Conservation (phyloP, 2,888 invertebrate species). For the Lomographa bimaculata region DNA sequence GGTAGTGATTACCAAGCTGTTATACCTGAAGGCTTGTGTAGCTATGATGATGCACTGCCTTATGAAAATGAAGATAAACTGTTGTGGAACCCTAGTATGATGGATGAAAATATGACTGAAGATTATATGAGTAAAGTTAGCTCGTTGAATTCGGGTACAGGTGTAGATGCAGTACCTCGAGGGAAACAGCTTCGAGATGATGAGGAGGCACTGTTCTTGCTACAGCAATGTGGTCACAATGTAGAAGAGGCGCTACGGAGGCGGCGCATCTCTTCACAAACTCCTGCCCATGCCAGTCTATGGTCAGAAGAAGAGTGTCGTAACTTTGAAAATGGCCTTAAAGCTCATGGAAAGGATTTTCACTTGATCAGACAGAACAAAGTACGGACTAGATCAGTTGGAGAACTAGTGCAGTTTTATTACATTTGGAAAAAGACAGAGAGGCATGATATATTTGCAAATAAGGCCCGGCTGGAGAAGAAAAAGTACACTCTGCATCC, state of each 20-base stretch:
- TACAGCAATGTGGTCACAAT: slow-evolving; percentile 97
- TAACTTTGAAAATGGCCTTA: slow-evolving; percentile 97
- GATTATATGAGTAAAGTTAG: slow-evolving; percentile 89
- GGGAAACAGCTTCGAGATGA: slow-evolving; percentile 93
- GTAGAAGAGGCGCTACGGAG: slow-evolving; percentile 95
- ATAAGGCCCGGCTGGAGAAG: slow-evolving; percentile 94
- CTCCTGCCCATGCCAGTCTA: slow-evolving; percentile 89
- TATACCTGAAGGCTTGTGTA: slow-evolving; percentile 95
- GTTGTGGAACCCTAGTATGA: slow-evolving; percentile 94
- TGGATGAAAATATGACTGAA: slow-evolving; percentile 89
- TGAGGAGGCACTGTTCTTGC: slow-evolving; percentile 94
- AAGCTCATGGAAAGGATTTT: slow-evolving; percentile 98
- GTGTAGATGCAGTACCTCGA: slow-evolving; percentile 84
- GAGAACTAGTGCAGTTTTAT: slow-evolving; percentile 98
- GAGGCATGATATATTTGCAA: slow-evolving; percentile 95
- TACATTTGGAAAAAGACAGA: slow-evolving; percentile 99
- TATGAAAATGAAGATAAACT: slow-evolving; percentile 98
- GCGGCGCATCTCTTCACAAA: slow-evolving; percentile 88
- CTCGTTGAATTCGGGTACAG: slow-evolving; percentile 71
- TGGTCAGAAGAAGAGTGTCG: slow-evolving; percentile 99
- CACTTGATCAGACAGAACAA: slow-evolving; percentile 96
- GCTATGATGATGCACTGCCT: slow-evolving; percentile 96
- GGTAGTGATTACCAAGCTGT: slow-evolving; percentile 96
- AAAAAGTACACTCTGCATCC: slow-evolving; percentile 96
- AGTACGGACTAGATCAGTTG: slow-evolving; percentile 96